Evolutionary conservation across 2,113 vertebrate genomes (phyloP), one percentile per base, ranked within the genome.

Genomic region (Pangasianodon hypophthalmus): DNA sequence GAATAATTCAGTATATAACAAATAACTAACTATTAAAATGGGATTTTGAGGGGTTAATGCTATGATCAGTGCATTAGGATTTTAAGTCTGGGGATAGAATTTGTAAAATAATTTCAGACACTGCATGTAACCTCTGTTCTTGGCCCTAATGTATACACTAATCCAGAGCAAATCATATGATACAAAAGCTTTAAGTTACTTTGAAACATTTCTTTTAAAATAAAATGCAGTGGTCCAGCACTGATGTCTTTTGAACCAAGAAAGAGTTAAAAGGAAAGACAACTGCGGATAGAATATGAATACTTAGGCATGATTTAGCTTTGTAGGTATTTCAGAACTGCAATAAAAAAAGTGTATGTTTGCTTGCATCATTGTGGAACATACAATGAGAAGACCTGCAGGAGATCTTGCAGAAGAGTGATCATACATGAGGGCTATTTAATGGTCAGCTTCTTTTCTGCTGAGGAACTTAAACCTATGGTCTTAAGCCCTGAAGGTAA

Each of bases 111-210:
- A 75, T 44, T 75, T 19, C 19, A 19, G 41, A 24, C 19, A 6
- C 16, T 37, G n/a, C n/a, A 73, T 41, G 18, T 73, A 73, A 19
- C 0, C 16, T 18, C 11, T n/a, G 41, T 44, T 77, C 75, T 60
- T 69, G 83, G 48, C 54, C 62, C 87, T 67, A 85, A 87, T 91
- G 64, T 81, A 46, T 44, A 21, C 46, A 9, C 44, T 9, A 58
- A 11, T 82, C 60, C 4, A 50, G 84, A 50, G 24, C 11, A 14
- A 80, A 50, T 50, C 26, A 46, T 77, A 73, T 73, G 41, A 46
- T 46, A 77, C 21, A 77, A 77, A 77, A 77, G 19, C 69, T 73
- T 67, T n/a, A 67, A 29, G 58, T 26, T 24, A 62, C 21, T 67
- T 73, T 73, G 69, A 73, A 77, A 46, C 73, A 26, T 46, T 46